Evolutionary conservation across 2,113 vertebrate species (phyloP).

Genomic region (Ciconia boyciana): DNA sequence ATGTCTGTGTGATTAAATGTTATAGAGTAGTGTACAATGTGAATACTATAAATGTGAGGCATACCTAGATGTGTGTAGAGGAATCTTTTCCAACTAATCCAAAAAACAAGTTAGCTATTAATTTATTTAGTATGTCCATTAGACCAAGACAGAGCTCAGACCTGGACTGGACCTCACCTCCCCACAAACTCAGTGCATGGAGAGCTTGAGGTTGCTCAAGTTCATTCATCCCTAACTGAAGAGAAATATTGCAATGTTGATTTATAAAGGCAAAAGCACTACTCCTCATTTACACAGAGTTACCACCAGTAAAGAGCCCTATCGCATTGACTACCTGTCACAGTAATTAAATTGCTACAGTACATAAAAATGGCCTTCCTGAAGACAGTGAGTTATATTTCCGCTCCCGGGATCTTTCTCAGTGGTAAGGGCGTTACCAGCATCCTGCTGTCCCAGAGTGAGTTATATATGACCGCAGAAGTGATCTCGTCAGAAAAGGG

Average conservation of each 20-base stretch:
- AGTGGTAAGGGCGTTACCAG: neutral
- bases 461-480: neutral
- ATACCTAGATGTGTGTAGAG: neutral
- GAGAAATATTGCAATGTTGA: neutral
- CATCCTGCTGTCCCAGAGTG: neutral
- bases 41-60: neutral
- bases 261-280: neutral
- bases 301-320: neutral
- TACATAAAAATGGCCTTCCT: neutral
- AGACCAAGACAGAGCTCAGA: neutral
- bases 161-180: neutral
- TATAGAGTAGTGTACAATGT: neutral
- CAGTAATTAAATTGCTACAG: neutral
- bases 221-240: neutral
- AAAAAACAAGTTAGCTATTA: neutral
- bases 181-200: neutral
- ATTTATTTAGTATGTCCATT: neutral
- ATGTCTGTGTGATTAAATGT: neutral
- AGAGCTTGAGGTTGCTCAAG: neutral
- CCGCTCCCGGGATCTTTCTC: neutral
- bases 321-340: neutral
- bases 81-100: neutral
- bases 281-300: neutral
- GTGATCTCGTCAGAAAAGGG: neutral
- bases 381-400: neutral